Evolutionary conservation across 64 coral and sea anemone species (phyloP).

Genomic region (Actinia tenebrosa): DNA sequence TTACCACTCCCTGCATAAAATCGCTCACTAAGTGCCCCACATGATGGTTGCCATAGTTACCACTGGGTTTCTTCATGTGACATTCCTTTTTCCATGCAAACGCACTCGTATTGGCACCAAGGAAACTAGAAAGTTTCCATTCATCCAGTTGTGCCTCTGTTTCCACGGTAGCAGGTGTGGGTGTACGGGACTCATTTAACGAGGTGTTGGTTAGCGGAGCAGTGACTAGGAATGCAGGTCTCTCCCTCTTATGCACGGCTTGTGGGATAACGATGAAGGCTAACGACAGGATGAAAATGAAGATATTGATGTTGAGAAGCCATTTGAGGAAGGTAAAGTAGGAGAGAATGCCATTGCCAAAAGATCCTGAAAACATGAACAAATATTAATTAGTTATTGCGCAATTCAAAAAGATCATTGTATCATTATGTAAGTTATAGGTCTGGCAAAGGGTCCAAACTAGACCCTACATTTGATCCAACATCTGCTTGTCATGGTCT

Average conservation of each 20-base stretch:
- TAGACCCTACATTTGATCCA: too few species aligned
- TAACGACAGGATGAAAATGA: conserved; percentile 56
- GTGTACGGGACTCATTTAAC: neutral
- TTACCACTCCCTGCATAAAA: conserved; percentile 81
- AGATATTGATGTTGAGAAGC: conserved; percentile 71
- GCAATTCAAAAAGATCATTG: too few species aligned
- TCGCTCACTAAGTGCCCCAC: conserved; percentile 22
- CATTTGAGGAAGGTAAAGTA: conserved; percentile 96
- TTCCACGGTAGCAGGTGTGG: neutral
- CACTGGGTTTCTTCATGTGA: conserved; percentile 56
- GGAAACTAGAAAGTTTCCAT: neutral
- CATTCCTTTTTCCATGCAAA: neutral
- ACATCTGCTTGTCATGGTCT: too few species aligned
- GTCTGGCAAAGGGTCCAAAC: too few species aligned
- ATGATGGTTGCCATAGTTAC: conserved; percentile 13
- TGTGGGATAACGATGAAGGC: conserved; percentile 89
- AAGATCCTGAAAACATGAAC: conserved; percentile 51
- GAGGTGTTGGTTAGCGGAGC: neutral
- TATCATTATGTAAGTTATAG: too few species aligned
- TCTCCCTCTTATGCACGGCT: conserved; percentile 49
- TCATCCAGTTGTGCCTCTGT: neutral
- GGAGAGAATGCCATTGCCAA: conserved; percentile 90
- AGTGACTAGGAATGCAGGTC: neutral
- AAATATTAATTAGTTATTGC: too few species aligned
- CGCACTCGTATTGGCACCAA: conserved; percentile 6